Conservation (phyloP, 2,888 invertebrate genomes). For the Torymus auratus region DNA sequence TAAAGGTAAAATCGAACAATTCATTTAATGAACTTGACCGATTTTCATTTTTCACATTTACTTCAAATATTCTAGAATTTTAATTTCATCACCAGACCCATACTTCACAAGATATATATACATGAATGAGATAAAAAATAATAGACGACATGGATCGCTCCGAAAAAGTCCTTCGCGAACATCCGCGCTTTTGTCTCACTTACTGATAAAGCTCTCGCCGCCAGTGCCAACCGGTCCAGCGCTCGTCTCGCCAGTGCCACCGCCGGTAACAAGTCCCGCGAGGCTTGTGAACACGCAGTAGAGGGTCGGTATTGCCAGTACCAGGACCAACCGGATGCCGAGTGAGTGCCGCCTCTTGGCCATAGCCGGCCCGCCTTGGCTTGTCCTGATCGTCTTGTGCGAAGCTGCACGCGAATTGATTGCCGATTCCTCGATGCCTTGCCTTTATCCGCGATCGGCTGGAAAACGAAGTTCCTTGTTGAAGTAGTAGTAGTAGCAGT, state of each 20-base stretch:
- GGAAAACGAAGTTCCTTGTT: no score
- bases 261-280: conserved; percentile 58
- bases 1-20: no score
- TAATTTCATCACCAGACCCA: no score
- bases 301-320: conserved; percentile 69
- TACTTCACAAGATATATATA: no score
- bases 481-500: no score
- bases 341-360: conserved; percentile 66
- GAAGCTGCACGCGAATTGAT: background rate
- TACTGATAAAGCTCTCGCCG: conserved; percentile 29
- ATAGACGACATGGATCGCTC: no score
- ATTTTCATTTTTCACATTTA: no score
- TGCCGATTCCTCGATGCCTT: background rate
- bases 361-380: conserved; percentile 63
- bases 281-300: conserved; percentile 68
- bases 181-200: background rate
- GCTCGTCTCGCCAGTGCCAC: conserved; percentile 29
- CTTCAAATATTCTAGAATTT: no score
- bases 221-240: conserved; percentile 19
- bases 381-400: background rate
- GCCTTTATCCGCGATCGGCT: background rate
- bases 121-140: no score
- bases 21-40: no score
- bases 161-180: no score
- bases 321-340: conserved; percentile 68